A percentile compares a stretch with the other conserved stretches of the same genome.
phyloP scores from a whole-genome alignment of 2,797 vertebrate species.

The Denticeps clupeoides region DNA sequence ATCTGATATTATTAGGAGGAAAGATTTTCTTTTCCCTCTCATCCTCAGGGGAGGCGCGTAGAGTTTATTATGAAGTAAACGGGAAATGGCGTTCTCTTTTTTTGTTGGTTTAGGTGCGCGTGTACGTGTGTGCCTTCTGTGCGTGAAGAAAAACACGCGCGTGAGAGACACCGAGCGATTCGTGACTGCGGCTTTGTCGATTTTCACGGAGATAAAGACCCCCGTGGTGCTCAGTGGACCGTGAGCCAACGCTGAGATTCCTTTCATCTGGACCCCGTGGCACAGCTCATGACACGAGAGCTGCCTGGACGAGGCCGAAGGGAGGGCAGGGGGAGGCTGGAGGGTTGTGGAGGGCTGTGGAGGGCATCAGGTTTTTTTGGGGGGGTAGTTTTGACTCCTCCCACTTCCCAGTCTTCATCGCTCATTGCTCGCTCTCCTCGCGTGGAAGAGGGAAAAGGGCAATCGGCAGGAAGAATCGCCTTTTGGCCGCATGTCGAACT shows the following conservation, averaged over 20 bases:
- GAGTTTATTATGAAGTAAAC: no score
- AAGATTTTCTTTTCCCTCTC: slow-evolving; percentile 21
- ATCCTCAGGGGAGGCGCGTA: no score
- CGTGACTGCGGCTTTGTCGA: slow-evolving; percentile 59
- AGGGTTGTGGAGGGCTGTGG: neutral
- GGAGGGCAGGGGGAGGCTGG: neutral
- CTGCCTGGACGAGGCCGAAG: slow-evolving; percentile 1
- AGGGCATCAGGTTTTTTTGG: neutral
- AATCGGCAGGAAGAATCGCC: slow-evolving; percentile 51
- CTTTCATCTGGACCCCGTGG: slow-evolving; percentile 52
- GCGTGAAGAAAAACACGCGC: slow-evolving; percentile 9
- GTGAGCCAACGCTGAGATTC: slow-evolving; percentile 52
- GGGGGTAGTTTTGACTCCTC: neutral
- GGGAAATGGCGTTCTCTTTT: no score
- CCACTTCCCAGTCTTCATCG: slow-evolving; percentile 22
- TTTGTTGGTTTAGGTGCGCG: slow-evolving; percentile 12
- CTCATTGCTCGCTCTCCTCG: slow-evolving; percentile 23
- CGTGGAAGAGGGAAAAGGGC: slow-evolving; percentile 43
- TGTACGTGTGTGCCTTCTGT: slow-evolving; percentile 10
- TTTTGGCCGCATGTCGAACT: slow-evolving; percentile 33
- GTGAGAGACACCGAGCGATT: slow-evolving; percentile 35
- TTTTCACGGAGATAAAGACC: slow-evolving; percentile 51
- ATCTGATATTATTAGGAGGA: slow-evolving; percentile 37
- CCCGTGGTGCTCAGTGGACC: slow-evolving; percentile 55
- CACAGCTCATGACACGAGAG: slow-evolving; percentile 38